These are phyloP conservation scores for Empis livida DNA, from an alignment of 2,888 invertebrate species.

Conservation along the genomic window DNA sequence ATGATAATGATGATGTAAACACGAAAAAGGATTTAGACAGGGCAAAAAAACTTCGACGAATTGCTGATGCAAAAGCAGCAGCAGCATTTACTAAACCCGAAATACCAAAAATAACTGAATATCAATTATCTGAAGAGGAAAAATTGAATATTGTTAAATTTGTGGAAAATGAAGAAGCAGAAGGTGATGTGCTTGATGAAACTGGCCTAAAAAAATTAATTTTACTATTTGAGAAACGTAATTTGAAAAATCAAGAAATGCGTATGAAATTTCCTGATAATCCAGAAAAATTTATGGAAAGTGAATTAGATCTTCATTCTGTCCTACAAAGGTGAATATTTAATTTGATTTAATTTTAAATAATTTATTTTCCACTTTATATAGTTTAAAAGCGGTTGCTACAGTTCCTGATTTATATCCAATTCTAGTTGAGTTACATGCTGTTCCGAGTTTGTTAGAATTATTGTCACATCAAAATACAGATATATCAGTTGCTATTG, in stretches of 20 bases:
- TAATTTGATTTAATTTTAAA: too few relatives aligned
- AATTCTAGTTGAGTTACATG: conserved; percentile 74
- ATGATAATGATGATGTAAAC: conserved; percentile 47
- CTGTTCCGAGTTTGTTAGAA: conserved; percentile 82
- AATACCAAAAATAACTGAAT: conserved; percentile 20
- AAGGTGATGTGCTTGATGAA: conserved; percentile 82
- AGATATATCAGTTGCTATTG: conserved; percentile 40
- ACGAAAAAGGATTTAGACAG: conserved; percentile 37
- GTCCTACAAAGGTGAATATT: conserved; percentile 52
- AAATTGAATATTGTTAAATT: conserved; percentile 67
- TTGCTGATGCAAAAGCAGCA: conserved; percentile 42
- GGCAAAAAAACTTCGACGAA: conserved; percentile 47
- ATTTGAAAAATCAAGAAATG: conserved; percentile 91
- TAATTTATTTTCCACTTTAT: too few relatives aligned
- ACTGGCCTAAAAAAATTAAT: conserved; percentile 76
- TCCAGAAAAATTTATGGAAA: conserved; percentile 97
- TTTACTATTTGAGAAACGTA: conserved; percentile 86
- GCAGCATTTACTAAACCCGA: conserved; percentile 33
- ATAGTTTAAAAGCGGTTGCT: conserved; percentile 70
- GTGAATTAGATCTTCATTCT: conserved; percentile 87
- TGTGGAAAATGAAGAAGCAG: conserved; percentile 69
- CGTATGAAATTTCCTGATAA: conserved; percentile 95
- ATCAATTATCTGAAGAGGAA: conserved; percentile 53
- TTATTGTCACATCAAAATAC: conserved; percentile 93
- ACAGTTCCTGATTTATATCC: conserved; percentile 94